These are phyloP conservation scores for Dascillus cervinus DNA, from an alignment of 2,888 invertebrate genomes.

Conservation along the genomic window DNA sequence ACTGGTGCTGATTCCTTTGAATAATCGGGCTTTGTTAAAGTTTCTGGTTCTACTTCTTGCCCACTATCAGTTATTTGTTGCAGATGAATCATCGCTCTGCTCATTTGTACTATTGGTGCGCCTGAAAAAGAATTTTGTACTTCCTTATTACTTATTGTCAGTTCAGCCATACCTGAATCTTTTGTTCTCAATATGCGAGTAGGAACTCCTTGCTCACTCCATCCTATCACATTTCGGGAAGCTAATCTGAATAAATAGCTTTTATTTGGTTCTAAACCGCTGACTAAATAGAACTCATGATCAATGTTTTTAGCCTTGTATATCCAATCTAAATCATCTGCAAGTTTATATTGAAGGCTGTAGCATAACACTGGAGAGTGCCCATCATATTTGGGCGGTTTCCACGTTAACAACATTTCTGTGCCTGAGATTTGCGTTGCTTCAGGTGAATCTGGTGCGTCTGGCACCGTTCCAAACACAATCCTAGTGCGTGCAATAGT, in stretches of 20 bases:
- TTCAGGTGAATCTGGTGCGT: conserved; percentile 87
- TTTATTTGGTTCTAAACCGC: conserved; percentile 67
- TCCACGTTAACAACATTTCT: conserved; percentile 86
- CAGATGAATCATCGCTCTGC: conserved; percentile 74
- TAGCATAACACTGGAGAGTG: conserved; percentile 86
- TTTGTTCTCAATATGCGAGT: conserved; percentile 68
- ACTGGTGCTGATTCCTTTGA: conserved; percentile 64
- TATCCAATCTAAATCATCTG: conserved; percentile 75
- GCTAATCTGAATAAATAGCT: conserved; percentile 85
- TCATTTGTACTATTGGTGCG: conserved; percentile 66
- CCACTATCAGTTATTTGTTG: conserved; percentile 82
- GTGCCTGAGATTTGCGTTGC: conserved; percentile 72
- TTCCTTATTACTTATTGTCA: conserved; percentile 3
- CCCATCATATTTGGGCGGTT: conserved; percentile 86
- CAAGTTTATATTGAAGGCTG: conserved; percentile 73
- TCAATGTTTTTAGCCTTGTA: conserved; percentile 82
- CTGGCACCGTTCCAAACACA: conserved; percentile 71
- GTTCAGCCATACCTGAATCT: conserved; percentile 40
- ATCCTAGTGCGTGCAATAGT: conserved; percentile 69
- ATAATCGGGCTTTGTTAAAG: conserved; percentile 63
- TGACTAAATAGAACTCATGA: conserved; percentile 85
- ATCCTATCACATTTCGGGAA: conserved; percentile 85
- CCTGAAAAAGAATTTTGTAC: no score
- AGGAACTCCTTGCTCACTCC: conserved; percentile 85
- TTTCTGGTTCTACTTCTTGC: conserved; percentile 56